Base-by-base conservation (phyloP, 2,888 invertebrate species). In the Myathropa florea region DNA sequence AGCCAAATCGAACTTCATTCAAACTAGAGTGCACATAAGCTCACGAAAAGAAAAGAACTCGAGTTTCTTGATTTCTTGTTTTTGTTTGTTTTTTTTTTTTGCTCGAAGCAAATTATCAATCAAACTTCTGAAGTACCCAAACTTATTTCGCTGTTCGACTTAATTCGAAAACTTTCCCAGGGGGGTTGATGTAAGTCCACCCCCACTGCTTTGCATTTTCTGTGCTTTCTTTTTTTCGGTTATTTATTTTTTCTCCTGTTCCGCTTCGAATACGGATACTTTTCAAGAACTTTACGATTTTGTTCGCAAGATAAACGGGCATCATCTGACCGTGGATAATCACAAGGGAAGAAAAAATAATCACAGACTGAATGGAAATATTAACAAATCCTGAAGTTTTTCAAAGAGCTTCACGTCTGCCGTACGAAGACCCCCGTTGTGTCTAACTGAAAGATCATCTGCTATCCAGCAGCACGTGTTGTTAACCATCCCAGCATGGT, bases 21-120 rank as follows among this genome's bases (percentile, higher is more conserved):
- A 2, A 46, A 46, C 46, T 46, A 46, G 46, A 18, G 18, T 46
- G 46, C 46, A 46, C 18, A 61, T n/a, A 33, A 33, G 23, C n/a
- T 24, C 46, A 68, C 55, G 21, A 10, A 60, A 60, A 39, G 26
- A 1, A 12, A 30, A 26, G 26, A 26, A 12, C 59, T 36, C 24
- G 26, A 10, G 21, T 6, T n/a, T 39, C 26, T 24, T 24, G 6
- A 39, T 55, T 68, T 68, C 30, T 6, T 55, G 53, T 71, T 21
- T 18, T 33, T 33, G 10, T 39, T 18, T 9, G 6, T 4, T 1
- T 33, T 33, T 6, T 2, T 4, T 33, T 33, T 33, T 7, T 46
- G 18, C n/a, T 24, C 14, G 26, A 64, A 57, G 63, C 64, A 53
- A 75, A 73, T 73, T 73, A 64, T 73, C 64, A 73, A 64, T 75